Conservation (phyloP, 2,797 vertebrate species). For the Heteromormyrus szaboi region DNA sequence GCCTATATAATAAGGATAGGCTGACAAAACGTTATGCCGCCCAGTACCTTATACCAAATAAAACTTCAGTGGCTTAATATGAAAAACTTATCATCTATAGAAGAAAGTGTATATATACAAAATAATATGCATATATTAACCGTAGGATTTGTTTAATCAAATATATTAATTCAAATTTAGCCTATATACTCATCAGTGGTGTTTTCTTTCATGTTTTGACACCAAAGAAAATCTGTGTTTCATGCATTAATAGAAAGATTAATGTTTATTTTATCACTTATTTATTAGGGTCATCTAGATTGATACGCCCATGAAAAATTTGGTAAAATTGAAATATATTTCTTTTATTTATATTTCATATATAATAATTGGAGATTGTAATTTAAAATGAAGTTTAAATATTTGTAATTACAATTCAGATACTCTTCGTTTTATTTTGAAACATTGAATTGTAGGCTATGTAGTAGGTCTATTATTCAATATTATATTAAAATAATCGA, state of each 20-base stretch:
- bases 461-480: not conserved
- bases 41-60: not conserved
- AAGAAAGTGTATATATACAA: not conserved
- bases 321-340: not conserved
- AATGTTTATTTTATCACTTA: not conserved
- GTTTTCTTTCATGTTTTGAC: not conserved
- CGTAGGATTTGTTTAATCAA: not conserved
- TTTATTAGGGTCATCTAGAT: not conserved
- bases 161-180: not conserved
- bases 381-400: not conserved
- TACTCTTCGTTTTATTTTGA: not conserved
- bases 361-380: not conserved
- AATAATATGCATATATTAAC: not conserved
- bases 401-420: not conserved
- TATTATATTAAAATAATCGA: not conserved
- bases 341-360: not conserved
- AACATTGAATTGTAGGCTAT: not conserved
- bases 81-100: not conserved
- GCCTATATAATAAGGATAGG: not conserved
- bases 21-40: not conserved
- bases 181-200: not conserved
- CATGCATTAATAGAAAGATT: not conserved
- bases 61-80: not conserved
- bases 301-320: not conserved
- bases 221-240: not conserved